phyloP scores from a whole-genome alignment of 2,113 vertebrate species.

The Noturus placidus region DNA sequence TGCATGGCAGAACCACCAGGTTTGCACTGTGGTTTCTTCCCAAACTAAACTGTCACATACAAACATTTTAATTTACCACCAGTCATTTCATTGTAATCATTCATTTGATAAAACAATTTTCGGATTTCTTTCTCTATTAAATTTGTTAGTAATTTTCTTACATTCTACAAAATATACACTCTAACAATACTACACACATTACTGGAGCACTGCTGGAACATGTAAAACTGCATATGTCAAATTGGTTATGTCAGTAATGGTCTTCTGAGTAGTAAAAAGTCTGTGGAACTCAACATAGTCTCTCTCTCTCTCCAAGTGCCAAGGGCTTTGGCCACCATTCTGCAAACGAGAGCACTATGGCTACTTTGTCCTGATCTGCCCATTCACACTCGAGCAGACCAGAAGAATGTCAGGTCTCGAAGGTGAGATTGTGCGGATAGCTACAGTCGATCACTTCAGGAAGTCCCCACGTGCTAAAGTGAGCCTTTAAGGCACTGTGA shows the following conservation, averaged over 20 bases:
- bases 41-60: neutral
- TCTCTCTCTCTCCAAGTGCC: conserved; percentile 34
- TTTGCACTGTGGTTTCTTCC: neutral
- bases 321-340: conserved; percentile 29
- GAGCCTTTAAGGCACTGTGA: conserved; percentile 42
- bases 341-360: conserved; percentile 40
- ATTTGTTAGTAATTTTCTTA: neutral
- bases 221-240: neutral
- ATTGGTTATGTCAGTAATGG: neutral
- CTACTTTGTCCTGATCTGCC: conserved; percentile 55
- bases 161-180: neutral
- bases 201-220: neutral
- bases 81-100: neutral
- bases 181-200: neutral
- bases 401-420: conserved; percentile 53
- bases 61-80: neutral
- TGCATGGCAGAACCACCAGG: neutral
- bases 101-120: neutral
- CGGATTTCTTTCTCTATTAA: neutral
- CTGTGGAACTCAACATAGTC: conserved; percentile 25
- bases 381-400: conserved; percentile 48
- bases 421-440: conserved; percentile 54
- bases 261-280: conserved; percentile 13
- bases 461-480: conserved; percentile 52
- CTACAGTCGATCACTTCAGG: conserved; percentile 55